These are phyloP conservation scores for Melinaea marsaeus DNA, from an alignment of 2,888 invertebrate species.

Conservation along the genomic window DNA sequence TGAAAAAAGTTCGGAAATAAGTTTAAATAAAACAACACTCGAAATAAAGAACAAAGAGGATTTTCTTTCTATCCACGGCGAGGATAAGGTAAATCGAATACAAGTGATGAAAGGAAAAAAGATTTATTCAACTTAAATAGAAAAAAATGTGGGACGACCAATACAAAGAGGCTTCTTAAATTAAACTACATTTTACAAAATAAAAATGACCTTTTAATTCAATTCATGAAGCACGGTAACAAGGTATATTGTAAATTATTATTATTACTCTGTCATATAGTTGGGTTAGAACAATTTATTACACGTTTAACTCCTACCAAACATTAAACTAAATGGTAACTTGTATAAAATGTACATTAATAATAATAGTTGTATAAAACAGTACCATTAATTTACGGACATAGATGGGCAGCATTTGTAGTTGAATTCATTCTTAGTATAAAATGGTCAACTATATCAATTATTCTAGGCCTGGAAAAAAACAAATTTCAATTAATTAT, in stretches of 20 bases:
- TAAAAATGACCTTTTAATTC: slow-evolving; percentile 77
- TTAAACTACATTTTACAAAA: slow-evolving; percentile 66
- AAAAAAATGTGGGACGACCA: slow-evolving; percentile 19
- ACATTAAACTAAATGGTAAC: slow-evolving; percentile 75
- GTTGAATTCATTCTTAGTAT: slow-evolving; percentile 61
- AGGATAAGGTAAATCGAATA: neutral
- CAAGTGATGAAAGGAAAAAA: slow-evolving; percentile 18
- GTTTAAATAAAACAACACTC: no score
- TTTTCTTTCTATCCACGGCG: no score
- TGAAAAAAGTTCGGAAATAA: no score
- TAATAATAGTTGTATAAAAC: slow-evolving; percentile 63
- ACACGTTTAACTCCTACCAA: slow-evolving; percentile 68
- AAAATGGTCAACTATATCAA: slow-evolving; percentile 63
- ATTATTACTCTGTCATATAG: slow-evolving; percentile 65
- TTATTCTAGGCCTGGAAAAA: slow-evolving; percentile 67
- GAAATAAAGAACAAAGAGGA: no score
- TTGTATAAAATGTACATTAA: slow-evolving; percentile 75
- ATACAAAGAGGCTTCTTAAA: slow-evolving; percentile 36
- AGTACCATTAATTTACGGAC: slow-evolving; percentile 61
- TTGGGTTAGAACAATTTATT: slow-evolving; percentile 71
- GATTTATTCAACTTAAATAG: slow-evolving; percentile 24
- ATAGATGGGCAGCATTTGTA: slow-evolving; percentile 61
- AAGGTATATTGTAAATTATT: slow-evolving; percentile 70
- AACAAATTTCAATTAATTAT: slow-evolving; percentile 27
- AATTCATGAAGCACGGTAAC: slow-evolving; percentile 77